Base-by-base conservation (phyloP, 1,140 invertebrate genomes). In the Heliothis subflexa region DNA sequence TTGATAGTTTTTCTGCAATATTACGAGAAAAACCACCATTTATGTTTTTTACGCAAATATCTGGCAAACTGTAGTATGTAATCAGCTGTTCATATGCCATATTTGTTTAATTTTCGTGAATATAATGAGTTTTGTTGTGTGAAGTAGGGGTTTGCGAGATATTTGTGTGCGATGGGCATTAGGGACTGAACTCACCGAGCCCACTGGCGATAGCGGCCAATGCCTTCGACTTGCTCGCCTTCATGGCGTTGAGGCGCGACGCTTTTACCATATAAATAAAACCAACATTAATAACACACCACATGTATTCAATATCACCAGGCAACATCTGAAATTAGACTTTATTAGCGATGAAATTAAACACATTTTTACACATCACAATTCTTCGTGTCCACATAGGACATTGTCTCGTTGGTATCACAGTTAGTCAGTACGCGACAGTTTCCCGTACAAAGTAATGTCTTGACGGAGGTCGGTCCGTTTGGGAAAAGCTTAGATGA, bases 191-290 rank as follows among this genome's bases (percentile, higher is more conserved):
- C 94, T 95, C 85, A 95, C 94, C 94, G 83, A 95, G 94, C 57
- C 91, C 92, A 68, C 85, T 90, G 86, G 93, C 91, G 93, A 95
- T 95, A 89, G 94, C 91, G 85, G 94, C 91, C 86, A 95, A 93
- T 83, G 94, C 94, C 93, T 94, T 94, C 82, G 93, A 94, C 91
- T 94, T 94, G 92, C 92, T 92, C 84, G 93, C 94, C 89, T 94
- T 93, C 89, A 92, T 89, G 79, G 90, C 92, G 93, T 94, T 94
- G 91, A 94, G 91, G 84, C 92, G 92, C 93, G 94, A 93, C 78
- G 94, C 94, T 95, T 95, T 95, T 94, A 93, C 93, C 94, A 95
- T 95, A 95, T 93, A 95, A 95, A 95, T 95, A 95, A 93, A 95
- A 95, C 91, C 88, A 93, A 91, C 86, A 94, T 94, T 94, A 94